A percentile compares a stretch with the other conserved stretches of the same genome.
Evolutionary conservation across 2,113 vertebrate species (phyloP).

Genomic region (Crotalus viridis): DNA sequence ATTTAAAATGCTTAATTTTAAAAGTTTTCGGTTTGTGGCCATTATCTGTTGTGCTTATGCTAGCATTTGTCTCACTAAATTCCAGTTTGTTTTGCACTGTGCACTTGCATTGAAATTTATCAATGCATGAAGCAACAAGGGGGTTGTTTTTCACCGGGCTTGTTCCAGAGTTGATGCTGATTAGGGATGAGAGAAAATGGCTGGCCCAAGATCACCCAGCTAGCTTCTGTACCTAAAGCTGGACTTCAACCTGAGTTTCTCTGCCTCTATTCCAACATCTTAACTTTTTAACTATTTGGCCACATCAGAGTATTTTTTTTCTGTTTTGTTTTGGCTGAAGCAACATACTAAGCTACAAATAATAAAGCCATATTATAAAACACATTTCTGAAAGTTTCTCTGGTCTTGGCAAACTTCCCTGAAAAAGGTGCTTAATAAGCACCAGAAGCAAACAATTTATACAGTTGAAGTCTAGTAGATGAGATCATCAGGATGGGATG

Average conservation of each 20-base stretch:
- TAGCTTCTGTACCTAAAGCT: not conserved
- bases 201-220: not conserved
- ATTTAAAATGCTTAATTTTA: not conserved
- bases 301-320: not conserved
- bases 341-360: not conserved
- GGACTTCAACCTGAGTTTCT: not conserved
- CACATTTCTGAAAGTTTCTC: not conserved
- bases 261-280: not conserved
- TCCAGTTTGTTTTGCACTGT: not conserved
- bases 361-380: not conserved
- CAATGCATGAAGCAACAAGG: not conserved
- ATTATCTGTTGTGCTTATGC: not conserved
- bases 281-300: not conserved
- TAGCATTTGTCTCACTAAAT: not conserved
- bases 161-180: not conserved
- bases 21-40: not conserved
- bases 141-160: not conserved
- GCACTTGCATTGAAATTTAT: not conserved
- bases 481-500: not conserved
- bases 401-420: not conserved
- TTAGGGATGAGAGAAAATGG: not conserved
- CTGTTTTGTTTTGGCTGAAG: not conserved
- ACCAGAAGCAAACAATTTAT: not conserved
- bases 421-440: not conserved
- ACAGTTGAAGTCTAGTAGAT: not conserved